Evolutionary conservation across 2,888 invertebrate species (phyloP).

Genomic region (Corbicula japonica): DNA sequence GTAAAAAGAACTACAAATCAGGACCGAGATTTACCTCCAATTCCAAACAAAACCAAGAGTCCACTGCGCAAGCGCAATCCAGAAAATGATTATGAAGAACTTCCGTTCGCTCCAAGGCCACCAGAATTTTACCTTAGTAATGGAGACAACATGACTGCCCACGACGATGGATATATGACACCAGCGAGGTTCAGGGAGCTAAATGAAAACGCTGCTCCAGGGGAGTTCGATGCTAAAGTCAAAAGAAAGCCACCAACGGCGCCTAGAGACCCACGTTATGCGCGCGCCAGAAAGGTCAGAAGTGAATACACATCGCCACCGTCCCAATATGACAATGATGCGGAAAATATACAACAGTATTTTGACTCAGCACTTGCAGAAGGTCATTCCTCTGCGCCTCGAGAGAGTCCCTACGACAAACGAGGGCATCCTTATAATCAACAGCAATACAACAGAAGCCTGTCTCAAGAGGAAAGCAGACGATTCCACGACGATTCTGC

Average conservation of each 20-base stretch:
- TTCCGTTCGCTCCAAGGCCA: constrained; percentile 79
- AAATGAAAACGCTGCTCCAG: constrained; percentile 31
- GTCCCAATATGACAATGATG: constrained; percentile 46
- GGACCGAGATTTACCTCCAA: constrained; percentile 80
- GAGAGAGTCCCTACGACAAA: constrained; percentile 48
- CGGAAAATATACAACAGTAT: constrained; percentile 70
- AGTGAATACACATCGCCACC: constrained; percentile 64
- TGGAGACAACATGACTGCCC: constrained; percentile 15
- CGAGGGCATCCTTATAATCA: constrained; percentile 17
- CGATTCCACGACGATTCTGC: constrained; percentile 65
- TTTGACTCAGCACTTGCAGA: constrained; percentile 65
- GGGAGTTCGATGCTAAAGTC: constrained; percentile 65
- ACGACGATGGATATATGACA: constrained; percentile 81
- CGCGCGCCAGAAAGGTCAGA: constrained; percentile 64
- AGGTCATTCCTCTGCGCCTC: background rate
- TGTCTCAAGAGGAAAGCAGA: constrained; percentile 31
- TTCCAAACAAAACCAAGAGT: constrained; percentile 70
- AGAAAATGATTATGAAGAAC: constrained; percentile 80
- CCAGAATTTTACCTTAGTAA: constrained; percentile 54
- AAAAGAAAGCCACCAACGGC: constrained; percentile 75
- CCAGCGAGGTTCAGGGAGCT: constrained; percentile 72
- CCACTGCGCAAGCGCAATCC: constrained; percentile 34
- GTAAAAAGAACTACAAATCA: constrained; percentile 55
- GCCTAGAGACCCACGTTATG: constrained; percentile 65
- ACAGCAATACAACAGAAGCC: constrained; percentile 6